Conservation (phyloP, 2,888 invertebrate genomes). For the Rhogogaster chlorosoma region DNA sequence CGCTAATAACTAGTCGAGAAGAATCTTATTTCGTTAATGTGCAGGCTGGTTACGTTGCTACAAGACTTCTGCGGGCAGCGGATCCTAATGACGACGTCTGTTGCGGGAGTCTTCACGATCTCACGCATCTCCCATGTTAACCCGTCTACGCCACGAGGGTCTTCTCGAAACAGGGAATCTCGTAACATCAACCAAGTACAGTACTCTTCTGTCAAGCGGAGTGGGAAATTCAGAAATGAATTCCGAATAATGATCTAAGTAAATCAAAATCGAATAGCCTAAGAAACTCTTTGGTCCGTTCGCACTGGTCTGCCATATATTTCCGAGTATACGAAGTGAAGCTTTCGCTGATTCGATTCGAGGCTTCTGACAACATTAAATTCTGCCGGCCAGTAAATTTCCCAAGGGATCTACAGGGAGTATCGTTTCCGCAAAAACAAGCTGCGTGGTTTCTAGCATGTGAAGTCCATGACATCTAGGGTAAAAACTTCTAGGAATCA, state of each 20-base stretch:
- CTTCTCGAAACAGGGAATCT: too few relatives aligned
- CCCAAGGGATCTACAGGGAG: slow-evolving; percentile 15
- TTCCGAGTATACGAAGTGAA: neutral
- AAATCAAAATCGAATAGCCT: neutral
- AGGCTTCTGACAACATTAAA: neutral
- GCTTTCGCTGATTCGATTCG: neutral
- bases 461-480: neutral
- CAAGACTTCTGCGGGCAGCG: too few relatives aligned
- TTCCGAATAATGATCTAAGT: neutral
- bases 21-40: too few relatives aligned
- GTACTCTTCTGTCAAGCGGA: too few relatives aligned
- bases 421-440: slow-evolving; percentile 6
- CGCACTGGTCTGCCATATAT: neutral
- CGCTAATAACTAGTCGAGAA: too few relatives aligned
- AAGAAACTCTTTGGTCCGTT: neutral
- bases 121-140: too few relatives aligned
- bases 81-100: too few relatives aligned
- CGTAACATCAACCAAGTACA: too few relatives aligned
- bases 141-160: too few relatives aligned
- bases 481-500: slow-evolving; percentile 4
- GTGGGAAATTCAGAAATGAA: too few relatives aligned
- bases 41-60: too few relatives aligned
- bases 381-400: slow-evolving; percentile 16
- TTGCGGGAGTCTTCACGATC: too few relatives aligned
- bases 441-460: neutral